Evolutionary conservation across 2,797 vertebrate species (phyloP).

Genomic region (Eulemur coronatus): DNA sequence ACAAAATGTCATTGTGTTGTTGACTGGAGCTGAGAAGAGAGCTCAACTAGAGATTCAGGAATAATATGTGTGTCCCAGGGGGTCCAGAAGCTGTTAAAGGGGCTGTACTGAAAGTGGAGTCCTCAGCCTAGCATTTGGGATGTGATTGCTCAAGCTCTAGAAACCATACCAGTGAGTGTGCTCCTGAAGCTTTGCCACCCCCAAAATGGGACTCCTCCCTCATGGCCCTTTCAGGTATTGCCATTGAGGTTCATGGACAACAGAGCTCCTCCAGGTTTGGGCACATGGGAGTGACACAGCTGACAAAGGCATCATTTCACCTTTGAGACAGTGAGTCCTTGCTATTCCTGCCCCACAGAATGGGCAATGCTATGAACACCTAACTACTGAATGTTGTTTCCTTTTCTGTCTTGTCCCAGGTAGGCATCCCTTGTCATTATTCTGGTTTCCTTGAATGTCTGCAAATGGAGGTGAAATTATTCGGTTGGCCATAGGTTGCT

Average conservation of each 20-base stretch:
- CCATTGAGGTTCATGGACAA: not conserved
- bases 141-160: not conserved
- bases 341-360: not conserved
- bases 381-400: not conserved
- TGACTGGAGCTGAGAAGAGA: not conserved
- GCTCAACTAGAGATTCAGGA: not conserved
- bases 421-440: not conserved
- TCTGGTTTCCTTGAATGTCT: not conserved
- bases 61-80: not conserved
- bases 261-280: not conserved
- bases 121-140: not conserved
- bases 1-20: not conserved
- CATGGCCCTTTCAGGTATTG: not conserved
- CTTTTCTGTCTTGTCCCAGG: not conserved
- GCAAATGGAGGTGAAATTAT: not conserved
- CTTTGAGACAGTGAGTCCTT: not conserved
- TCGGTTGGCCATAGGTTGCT: not conserved
- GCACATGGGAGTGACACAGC: not conserved
- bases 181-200: not conserved
- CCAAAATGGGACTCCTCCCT: accelerated
- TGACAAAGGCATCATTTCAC: not conserved
- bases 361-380: not conserved
- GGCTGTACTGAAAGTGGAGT: not conserved
- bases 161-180: not conserved
- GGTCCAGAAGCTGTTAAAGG: not conserved